These are phyloP conservation scores for Microtus ochrogaster DNA, from an alignment of 2,113 vertebrate species.

Conservation along the genomic window DNA sequence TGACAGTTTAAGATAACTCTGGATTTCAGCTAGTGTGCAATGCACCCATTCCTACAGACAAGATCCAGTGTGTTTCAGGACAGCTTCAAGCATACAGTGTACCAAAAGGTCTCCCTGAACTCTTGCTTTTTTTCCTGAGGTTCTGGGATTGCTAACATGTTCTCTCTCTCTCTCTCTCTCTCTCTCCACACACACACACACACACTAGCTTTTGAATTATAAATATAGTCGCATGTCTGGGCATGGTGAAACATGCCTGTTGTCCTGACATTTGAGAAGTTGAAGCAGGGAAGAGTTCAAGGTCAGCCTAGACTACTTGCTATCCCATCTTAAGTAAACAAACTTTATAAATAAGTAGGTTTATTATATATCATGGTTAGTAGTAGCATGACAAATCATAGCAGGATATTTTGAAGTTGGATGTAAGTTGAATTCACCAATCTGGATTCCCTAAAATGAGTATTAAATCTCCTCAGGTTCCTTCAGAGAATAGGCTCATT, in stretches of 20 bases:
- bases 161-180: no score
- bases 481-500: conserved; percentile 74
- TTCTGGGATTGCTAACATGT: neutral
- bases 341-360: neutral
- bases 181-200: no score
- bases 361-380: conserved; percentile 21
- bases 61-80: neutral
- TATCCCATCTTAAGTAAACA: neutral
- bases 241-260: neutral
- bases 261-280: neutral
- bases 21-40: neutral
- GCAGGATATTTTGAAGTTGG: conserved; percentile 52
- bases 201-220: conserved; percentile 23
- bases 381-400: conserved; percentile 43
- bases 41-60: neutral
- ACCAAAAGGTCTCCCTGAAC: neutral
- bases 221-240: neutral
- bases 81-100: neutral
- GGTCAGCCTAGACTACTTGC: neutral
- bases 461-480: conserved; percentile 68
- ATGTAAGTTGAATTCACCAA: conserved; percentile 59
- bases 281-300: neutral
- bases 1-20: conserved; percentile 36
- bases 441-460: conserved; percentile 61
- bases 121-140: neutral